Evolutionary conservation across 2,113 vertebrate species (phyloP), one percentile per base, ranked within the genome.

Genomic region (Phycodurus eques): DNA sequence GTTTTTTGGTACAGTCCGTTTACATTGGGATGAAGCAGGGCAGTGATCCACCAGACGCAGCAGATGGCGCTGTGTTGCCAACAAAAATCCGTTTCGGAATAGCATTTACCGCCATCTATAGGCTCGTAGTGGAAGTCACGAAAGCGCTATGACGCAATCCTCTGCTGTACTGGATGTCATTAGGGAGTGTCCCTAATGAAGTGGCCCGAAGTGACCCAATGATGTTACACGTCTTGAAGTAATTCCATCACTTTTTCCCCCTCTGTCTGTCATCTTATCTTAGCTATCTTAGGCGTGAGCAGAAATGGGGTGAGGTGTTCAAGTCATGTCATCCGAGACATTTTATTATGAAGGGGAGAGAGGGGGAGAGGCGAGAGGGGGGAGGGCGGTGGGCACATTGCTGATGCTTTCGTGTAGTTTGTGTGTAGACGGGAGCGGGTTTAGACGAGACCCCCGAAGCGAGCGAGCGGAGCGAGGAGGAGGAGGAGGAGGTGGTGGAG

Each of bases 301-400:
- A 3, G 6, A 39, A 39, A 82, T 84, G 87, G 39, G 35, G 15
- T 90, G 90, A 95, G 97, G 93, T 92, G 92, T 94, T 95, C 91
- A 88, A 94, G 95, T 97, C 95, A 95, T 95, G 91, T 94, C 95
- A 93, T 96, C 93, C 91, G 95, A 96, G 94, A 94, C 95, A 92
- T 94, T 94, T 95, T 93, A 96, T 95, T 95, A 95, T 93, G 92
- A 93, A 92, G 92, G 80, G 92, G 92, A 27, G 27, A 27, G 92
- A 93, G 92, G 92, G 80, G 92, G 92, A 27, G 27, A 27, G 27
- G 27, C 1, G 27, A 27, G 27, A 61, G 93, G 92, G 6, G 35
- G 93, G 92, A 92, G 79, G 92, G 92, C 85, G 91, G 92, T 79
- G 92, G 93, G 92, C 94, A 94, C 94, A 95, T 95, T 95, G 94